Conservation (phyloP, 92 coral and sea anemone genomes). For the Diadumene lineata region DNA sequence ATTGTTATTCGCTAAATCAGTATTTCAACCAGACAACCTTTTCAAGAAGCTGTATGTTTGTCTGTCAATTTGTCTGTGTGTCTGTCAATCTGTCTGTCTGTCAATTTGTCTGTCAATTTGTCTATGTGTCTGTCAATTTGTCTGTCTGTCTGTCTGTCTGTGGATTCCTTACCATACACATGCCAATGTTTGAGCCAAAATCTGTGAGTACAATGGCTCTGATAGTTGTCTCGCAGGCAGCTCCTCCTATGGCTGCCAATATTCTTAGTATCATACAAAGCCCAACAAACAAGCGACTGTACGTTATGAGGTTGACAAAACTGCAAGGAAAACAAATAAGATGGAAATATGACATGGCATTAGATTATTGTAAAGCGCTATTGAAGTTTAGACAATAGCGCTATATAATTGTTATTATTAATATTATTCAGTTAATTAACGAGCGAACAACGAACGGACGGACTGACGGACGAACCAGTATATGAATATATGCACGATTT, state of each 20-base stretch:
- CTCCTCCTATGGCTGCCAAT: conserved; percentile 29
- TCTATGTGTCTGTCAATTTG: neutral
- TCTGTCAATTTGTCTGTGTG: neutral
- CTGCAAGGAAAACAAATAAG: too few species aligned
- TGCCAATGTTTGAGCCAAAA: conserved; percentile 27
- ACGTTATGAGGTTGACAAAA: conserved; percentile 21
- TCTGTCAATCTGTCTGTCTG: neutral
- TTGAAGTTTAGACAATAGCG: too few species aligned
- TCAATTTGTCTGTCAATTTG: too few species aligned
- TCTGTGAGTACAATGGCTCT: conserved; percentile 35
- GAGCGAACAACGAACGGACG: too few species aligned
- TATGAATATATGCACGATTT: neutral
- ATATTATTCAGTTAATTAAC: too few species aligned
- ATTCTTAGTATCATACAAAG: conserved; percentile 17
- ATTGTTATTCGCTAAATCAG: too few species aligned
- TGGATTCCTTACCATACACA: conserved; percentile 22
- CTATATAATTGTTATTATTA: too few species aligned
- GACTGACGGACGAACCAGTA: too few species aligned
- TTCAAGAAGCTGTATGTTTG: too few species aligned
- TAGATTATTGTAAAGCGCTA: too few species aligned
- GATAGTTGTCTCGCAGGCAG: conserved; percentile 40
- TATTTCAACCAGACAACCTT: too few species aligned
- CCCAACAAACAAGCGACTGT: conserved; percentile 23
- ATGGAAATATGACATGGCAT: too few species aligned
- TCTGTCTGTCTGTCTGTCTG: neutral